Conservation (phyloP, 2,888 invertebrate species). For the Platycheirus rosarum region DNA sequence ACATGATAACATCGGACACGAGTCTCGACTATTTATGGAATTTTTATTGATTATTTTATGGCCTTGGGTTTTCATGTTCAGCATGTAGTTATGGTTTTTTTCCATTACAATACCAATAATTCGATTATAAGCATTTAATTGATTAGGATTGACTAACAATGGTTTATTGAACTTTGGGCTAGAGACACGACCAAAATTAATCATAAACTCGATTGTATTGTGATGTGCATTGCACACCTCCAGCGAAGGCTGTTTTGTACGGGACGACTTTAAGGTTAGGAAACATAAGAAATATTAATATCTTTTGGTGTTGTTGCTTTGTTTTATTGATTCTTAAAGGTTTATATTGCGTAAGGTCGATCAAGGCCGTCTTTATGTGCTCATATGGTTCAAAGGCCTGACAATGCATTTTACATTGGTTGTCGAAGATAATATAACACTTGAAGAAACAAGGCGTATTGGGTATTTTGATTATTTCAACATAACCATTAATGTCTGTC, state of each 20-base stretch:
- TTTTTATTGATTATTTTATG: not conserved
- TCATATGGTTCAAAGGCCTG: not conserved
- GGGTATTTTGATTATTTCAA: slow-evolving; percentile 4
- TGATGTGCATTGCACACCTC: slow-evolving; percentile 61
- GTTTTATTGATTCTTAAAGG: slow-evolving; percentile 12
- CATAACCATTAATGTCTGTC: not conserved
- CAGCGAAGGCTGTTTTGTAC: slow-evolving; percentile 42
- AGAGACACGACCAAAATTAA: slow-evolving; percentile 20
- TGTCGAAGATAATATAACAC: not conserved
- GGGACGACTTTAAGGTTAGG: slow-evolving; percentile 4
- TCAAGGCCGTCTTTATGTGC: not conserved
- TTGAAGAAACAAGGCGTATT: not conserved
- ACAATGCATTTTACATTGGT: not conserved
- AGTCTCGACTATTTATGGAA: not conserved
- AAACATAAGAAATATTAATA: slow-evolving; percentile 13
- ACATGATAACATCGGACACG: not conserved
- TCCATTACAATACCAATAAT: slow-evolving; percentile 7
- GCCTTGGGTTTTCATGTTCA: not conserved
- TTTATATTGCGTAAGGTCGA: slow-evolving; percentile 18
- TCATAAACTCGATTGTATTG: slow-evolving; percentile 46
- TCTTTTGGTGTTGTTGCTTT: not conserved
- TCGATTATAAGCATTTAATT: slow-evolving; percentile 3
- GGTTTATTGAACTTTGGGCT: slow-evolving; percentile 22
- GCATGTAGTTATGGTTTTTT: slow-evolving; percentile 11
- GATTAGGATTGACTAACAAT: not conserved